These are phyloP conservation scores for Tachuris rubrigastra DNA, from an alignment of 2,113 vertebrate species.

Conservation along the genomic window DNA sequence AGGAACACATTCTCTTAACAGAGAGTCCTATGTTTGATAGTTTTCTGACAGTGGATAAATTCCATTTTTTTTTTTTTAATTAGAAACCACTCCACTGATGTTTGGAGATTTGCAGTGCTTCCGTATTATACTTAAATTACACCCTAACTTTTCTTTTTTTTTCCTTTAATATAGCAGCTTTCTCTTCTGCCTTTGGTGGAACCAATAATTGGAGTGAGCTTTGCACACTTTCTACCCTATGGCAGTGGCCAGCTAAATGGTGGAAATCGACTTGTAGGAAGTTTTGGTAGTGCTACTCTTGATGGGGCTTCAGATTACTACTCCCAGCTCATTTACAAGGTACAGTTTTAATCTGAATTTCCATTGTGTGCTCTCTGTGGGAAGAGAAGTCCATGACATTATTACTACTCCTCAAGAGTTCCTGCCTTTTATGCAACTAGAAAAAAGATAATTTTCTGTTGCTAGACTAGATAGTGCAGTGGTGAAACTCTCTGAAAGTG, in stretches of 20 bases:
- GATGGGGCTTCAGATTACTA: conserved; percentile 95
- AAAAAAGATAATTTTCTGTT: not conserved
- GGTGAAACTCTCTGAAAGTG: not conserved
- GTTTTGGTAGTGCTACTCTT: conserved; percentile 90
- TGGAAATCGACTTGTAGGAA: conserved; percentile 87
- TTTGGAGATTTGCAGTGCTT: not conserved
- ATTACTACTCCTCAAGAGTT: not conserved
- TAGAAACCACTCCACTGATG: not conserved
- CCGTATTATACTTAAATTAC: not conserved
- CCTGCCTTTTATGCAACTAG: not conserved
- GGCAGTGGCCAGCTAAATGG: conserved; percentile 86
- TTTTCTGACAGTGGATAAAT: not conserved
- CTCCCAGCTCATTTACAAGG: conserved; percentile 94
- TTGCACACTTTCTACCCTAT: conserved; percentile 91
- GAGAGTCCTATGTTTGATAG: not conserved
- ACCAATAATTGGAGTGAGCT: conserved; percentile 90
- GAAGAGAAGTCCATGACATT: not conserved
- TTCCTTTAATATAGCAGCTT: conserved; percentile 80
- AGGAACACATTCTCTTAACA: not conserved
- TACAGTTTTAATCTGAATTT: conserved; percentile 38
- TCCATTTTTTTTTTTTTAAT: not conserved
- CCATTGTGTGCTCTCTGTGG: not conserved
- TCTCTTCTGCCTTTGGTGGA: conserved; percentile 95
- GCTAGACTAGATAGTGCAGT: not conserved
- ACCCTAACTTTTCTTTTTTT: not conserved